A percentile compares a stretch with the other conserved stretches of the same genome.
These are phyloP conservation scores for Eilema sororculum DNA, from an alignment of 2,888 invertebrate genomes.

Conservation along the genomic window DNA sequence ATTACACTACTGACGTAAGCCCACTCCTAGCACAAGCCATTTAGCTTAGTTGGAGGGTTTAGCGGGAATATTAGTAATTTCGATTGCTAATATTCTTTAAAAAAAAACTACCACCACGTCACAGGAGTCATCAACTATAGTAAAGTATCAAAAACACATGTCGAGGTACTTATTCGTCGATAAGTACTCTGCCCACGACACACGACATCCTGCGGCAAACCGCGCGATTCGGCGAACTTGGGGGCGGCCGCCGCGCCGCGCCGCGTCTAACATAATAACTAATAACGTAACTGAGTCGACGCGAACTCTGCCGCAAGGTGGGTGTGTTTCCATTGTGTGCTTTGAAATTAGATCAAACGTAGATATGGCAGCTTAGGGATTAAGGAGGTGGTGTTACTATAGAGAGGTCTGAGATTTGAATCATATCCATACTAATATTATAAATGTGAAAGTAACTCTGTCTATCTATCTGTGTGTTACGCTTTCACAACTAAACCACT, in stretches of 20 bases:
- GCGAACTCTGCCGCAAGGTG: slow-evolving; percentile 38
- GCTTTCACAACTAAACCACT: too few relatives aligned
- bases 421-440: too few relatives aligned
- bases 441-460: too few relatives aligned
- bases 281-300: slow-evolving; percentile 52
- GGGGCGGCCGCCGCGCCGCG: slow-evolving; percentile 26
- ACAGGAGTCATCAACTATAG: not conserved
- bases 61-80: too few relatives aligned
- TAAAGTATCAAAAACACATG: slow-evolving; percentile 18
- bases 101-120: too few relatives aligned
- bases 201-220: slow-evolving; percentile 58
- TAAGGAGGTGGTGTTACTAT: too few relatives aligned
- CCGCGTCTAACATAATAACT: slow-evolving; percentile 51
- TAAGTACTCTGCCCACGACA: slow-evolving; percentile 55
- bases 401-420: too few relatives aligned
- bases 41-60: too few relatives aligned
- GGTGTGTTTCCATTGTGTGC: slow-evolving; percentile 43
- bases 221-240: slow-evolving; percentile 54
- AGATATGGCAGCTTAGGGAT: not conserved
- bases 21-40: too few relatives aligned
- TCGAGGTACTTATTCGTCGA: slow-evolving; percentile 28
- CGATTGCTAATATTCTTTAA: too few relatives aligned
- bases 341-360: slow-evolving; percentile 6
- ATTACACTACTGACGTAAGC: too few relatives aligned
- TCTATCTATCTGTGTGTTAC: too few relatives aligned